Base-by-base conservation (phyloP, 2,888 invertebrate genomes). In the Eupsilia transversa region DNA sequence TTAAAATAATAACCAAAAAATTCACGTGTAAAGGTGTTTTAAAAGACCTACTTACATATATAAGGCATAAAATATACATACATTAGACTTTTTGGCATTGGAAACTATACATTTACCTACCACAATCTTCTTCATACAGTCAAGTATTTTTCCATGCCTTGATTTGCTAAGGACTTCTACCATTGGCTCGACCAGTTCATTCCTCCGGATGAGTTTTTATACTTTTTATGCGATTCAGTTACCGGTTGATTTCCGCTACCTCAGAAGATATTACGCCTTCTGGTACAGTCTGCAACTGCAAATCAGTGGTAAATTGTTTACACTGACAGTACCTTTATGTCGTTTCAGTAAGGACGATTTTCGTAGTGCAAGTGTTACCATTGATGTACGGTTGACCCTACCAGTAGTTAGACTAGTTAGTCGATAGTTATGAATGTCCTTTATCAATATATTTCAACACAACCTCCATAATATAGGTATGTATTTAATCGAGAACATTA, bases 211-310 rank as follows among this genome's bases (percentile, higher is more conserved):
- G 3, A 54, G 52, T 30, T 72, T 80, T 74, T 64, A n/a, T 72
- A 68, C 23, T 74, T 59, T 79, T 80, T 74, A 56, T 71, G 77
- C n/a, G 3, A 41, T 57, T 14, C 33, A 43, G 35, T 56, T 76
- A 76, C 52, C 52, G 52, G 57, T 66, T 76, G 20, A 71, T 66
- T 81, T 81, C 81, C 81, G 71, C 52, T 54, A 52, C 38, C 46
- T 70, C 27, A 74, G 38, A n/a, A 33, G 41, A 61, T 23, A 72
- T 41, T 30, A 43, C 49, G 30, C 9, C 43, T 64, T 30, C 52
- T 17, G 30, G 17, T 49, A 65, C 17, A 49, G 65, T 17, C 17
- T n/a, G n/a, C n/a, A 65, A 49, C 17, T 41, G 41, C 38, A 9
- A 38, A 38, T n/a, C n/a, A 38, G 38, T 38, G 38, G 38, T 38